Evolutionary conservation across 2,888 invertebrate genomes (phyloP).

Genomic region (Acrobasis suavella): DNA sequence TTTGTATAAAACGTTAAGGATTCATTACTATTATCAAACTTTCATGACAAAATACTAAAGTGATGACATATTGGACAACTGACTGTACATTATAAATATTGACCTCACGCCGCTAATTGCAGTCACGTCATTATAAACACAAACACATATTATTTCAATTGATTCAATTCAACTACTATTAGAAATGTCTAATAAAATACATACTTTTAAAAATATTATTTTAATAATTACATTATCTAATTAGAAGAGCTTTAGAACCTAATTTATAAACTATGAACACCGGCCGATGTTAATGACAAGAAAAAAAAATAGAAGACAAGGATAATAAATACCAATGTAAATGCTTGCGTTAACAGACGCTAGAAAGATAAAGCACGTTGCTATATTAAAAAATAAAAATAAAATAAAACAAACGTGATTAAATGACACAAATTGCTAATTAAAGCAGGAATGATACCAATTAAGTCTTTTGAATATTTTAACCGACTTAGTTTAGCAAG

Average conservation of each 20-base stretch:
- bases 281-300: slow-evolving; percentile 1
- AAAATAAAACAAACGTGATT: not conserved
- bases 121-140: slow-evolving; percentile 36
- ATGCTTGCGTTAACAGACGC: not conserved
- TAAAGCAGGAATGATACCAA: slow-evolving; percentile 19
- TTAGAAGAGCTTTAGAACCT: slow-evolving; percentile 18
- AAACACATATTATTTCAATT: not conserved
- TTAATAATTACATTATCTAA: slow-evolving; percentile 12
- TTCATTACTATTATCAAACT: no score
- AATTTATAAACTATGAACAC: slow-evolving; percentile 14
- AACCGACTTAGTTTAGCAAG: slow-evolving; percentile 11
- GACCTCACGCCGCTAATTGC: slow-evolving; percentile 70
- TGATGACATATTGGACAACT: no score
- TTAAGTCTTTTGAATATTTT: slow-evolving; percentile 25
- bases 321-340: slow-evolving; percentile 1
- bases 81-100: slow-evolving; percentile 33
- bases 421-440: slow-evolving; percentile 9
- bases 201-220: not conserved
- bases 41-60: no score
- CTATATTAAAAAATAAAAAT: not conserved
- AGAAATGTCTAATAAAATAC: not conserved
- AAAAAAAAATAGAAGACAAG: slow-evolving; percentile 6
- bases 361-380: not conserved
- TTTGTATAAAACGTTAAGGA: no score
- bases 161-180: not conserved